A percentile compares a stretch with the other conserved stretches of the same genome.
Conservation (phyloP, 2,888 invertebrate genomes). For the Chymomyza amoena region DNA sequence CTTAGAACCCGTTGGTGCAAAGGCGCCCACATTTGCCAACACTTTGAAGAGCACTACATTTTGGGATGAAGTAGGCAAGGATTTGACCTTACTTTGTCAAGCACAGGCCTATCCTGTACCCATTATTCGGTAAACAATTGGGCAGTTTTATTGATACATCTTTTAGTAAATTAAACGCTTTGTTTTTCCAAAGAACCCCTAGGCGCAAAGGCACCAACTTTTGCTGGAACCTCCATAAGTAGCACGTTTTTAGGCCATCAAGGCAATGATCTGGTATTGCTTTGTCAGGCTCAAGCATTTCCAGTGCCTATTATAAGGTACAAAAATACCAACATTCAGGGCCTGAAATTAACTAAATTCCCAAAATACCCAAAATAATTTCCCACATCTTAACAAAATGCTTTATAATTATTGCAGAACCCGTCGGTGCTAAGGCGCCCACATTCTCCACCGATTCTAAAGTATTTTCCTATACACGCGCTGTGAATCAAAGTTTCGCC, state of each 20-base stretch:
- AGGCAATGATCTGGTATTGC: slow-evolving; percentile 54
- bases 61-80: slow-evolving; percentile 81
- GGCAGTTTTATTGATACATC: not conserved
- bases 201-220: slow-evolving; percentile 83
- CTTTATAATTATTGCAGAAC: slow-evolving; percentile 77
- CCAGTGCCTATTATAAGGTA: slow-evolving; percentile 85
- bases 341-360: not conserved
- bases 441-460: slow-evolving; percentile 84
- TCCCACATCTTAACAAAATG: too few species aligned
- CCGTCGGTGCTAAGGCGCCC: slow-evolving; percentile 83
- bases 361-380: too few species aligned
- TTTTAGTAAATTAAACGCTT: not conserved
- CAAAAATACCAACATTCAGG: not conserved
- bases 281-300: slow-evolving; percentile 85
- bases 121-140: slow-evolving; percentile 83
- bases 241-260: slow-evolving; percentile 40
- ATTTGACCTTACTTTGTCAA: slow-evolving; percentile 84
- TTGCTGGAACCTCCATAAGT: slow-evolving; percentile 72
- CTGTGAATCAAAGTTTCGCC: slow-evolving; percentile 81
- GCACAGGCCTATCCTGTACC: slow-evolving; percentile 88
- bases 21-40: slow-evolving; percentile 83
- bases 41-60: slow-evolving; percentile 82
- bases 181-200: slow-evolving; percentile 81
- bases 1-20: slow-evolving; percentile 81
- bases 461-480: slow-evolving; percentile 82